These are phyloP conservation scores for Cyclophora punctaria DNA, from an alignment of 2,888 invertebrate species.

Conservation along the genomic window DNA sequence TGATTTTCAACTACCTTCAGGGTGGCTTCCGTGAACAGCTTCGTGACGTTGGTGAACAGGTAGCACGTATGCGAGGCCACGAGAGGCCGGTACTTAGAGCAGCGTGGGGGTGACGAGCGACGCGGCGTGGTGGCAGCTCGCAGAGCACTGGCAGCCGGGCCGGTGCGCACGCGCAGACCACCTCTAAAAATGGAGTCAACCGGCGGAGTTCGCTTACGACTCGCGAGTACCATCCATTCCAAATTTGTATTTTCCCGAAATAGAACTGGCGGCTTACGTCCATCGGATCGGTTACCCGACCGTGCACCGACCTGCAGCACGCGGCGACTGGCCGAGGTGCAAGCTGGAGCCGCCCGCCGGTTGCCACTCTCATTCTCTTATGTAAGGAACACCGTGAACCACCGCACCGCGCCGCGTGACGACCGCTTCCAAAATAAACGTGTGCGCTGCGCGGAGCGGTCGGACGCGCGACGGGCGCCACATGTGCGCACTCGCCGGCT, in stretches of 20 bases:
- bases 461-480: constrained; percentile 52
- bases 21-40: constrained; percentile 38
- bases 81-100: constrained; percentile 15
- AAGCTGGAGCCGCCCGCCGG: constrained; percentile 33
- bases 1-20: constrained; percentile 20
- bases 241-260: constrained; percentile 91
- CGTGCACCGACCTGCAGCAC: constrained; percentile 68
- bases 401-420: constrained; percentile 70
- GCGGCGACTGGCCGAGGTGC: constrained; percentile 46
- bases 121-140: constrained; percentile 67
- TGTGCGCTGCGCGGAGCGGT: constrained; percentile 38
- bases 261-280: constrained; percentile 68
- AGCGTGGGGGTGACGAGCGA: constrained; percentile 56
- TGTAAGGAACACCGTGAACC: constrained; percentile 63
- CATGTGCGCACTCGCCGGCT: constrained; percentile 62
- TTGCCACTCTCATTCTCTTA: constrained; percentile 40
- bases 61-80: constrained; percentile 28
- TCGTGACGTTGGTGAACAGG: constrained; percentile 28
- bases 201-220: constrained; percentile 70
- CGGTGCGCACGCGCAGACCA: constrained; percentile 72
- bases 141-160: constrained; percentile 62
- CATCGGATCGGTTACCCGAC: constrained; percentile 73
- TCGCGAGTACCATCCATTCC: constrained; percentile 77
- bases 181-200: constrained; percentile 74
- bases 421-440: constrained; percentile 71